A percentile compares a stretch with the other conserved stretches of the same genome.
Evolutionary conservation across 2,888 invertebrate species (phyloP).

Genomic region (Euphydryas editha): DNA sequence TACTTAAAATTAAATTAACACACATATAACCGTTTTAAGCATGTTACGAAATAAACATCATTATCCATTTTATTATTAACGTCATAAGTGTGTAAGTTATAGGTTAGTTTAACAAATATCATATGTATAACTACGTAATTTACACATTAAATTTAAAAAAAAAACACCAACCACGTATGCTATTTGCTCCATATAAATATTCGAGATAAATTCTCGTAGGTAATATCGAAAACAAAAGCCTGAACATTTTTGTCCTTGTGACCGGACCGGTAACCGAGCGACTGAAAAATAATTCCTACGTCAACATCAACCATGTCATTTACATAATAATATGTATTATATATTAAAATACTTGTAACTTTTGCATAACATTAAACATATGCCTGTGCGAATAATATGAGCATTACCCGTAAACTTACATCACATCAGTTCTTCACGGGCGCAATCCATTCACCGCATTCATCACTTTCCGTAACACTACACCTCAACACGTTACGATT

Average conservation of each 20-base stretch:
- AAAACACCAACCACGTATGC: no score
- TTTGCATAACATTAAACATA: conserved; percentile 23
- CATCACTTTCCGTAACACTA: conserved; percentile 37
- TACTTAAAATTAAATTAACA: background rate
- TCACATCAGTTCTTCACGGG: conserved; percentile 26
- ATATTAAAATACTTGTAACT: conserved; percentile 15
- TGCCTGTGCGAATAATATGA: background rate
- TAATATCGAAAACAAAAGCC: background rate
- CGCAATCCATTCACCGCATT: conserved; percentile 38
- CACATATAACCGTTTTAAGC: background rate
- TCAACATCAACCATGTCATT: conserved; percentile 31
- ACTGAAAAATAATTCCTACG: conserved; percentile 24
- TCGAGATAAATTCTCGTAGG: background rate
- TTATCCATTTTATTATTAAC: background rate
- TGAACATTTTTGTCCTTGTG: conserved; percentile 19
- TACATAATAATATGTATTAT: no score
- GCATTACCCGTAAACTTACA: conserved; percentile 29
- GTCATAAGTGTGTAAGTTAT: background rate
- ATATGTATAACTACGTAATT: background rate
- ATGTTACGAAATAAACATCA: background rate
- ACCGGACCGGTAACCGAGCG: conserved; percentile 24
- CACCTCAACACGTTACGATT: conserved; percentile 35
- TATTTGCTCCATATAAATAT: background rate
- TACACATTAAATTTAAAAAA: background rate
- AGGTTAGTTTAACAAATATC: background rate